Conservation (phyloP, 2,113 vertebrate genomes). For the Dromaius novaehollandiae region DNA sequence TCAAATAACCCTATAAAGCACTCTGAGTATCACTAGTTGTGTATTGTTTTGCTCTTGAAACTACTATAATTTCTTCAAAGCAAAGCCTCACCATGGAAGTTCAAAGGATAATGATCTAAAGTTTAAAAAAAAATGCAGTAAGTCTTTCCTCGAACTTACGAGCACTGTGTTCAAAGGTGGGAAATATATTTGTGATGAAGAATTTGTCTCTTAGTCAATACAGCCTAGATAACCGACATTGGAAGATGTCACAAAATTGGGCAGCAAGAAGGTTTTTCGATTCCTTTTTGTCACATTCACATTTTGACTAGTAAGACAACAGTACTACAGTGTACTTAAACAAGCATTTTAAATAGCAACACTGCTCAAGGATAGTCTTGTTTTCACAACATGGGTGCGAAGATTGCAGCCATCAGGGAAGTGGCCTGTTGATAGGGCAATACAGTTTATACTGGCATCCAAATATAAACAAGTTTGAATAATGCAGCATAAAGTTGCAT, state of each 20-base stretch:
- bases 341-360: neutral
- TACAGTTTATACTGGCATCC: neutral
- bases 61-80: neutral
- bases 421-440: neutral
- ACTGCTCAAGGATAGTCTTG: neutral
- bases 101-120: neutral
- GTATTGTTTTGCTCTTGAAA: neutral
- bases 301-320: neutral
- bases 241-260: neutral
- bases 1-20: neutral
- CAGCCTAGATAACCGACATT: conserved; percentile 20
- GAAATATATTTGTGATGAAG: neutral
- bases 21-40: neutral
- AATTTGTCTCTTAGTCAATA: neutral
- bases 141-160: neutral
- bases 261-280: neutral
- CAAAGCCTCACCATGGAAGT: neutral
- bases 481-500: neutral
- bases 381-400: neutral
- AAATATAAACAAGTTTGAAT: neutral
- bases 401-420: neutral
- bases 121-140: neutral
- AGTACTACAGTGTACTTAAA: neutral
- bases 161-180: neutral
- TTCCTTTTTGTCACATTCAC: neutral